These are phyloP conservation scores for Flexamia atlantica DNA, from an alignment of 2,888 invertebrate genomes.

Conservation along the genomic window DNA sequence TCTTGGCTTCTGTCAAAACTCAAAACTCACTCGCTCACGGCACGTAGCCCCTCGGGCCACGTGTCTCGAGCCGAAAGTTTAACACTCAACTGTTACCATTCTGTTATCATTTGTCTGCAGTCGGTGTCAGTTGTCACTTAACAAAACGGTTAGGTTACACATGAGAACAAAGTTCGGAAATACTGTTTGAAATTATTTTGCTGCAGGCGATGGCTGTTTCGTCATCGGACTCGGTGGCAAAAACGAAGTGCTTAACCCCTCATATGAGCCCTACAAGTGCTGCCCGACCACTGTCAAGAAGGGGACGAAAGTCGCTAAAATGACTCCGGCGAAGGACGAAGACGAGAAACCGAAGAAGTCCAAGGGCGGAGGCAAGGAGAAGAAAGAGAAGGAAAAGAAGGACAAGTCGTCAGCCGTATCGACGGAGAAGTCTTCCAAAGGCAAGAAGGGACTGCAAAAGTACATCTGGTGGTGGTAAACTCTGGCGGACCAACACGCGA, in stretches of 20 bases:
- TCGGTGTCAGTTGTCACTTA: conserved; percentile 44
- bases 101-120: conserved; percentile 52
- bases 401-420: conserved; percentile 63
- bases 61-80: conserved; percentile 39
- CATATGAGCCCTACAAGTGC: conserved; percentile 94
- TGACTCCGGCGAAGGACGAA: conserved; percentile 66
- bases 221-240: conserved; percentile 96
- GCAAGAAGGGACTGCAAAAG: conserved; percentile 91
- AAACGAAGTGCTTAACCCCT: conserved; percentile 84
- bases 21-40: conserved; percentile 17
- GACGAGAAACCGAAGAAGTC: conserved; percentile 48
- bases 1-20: conserved; percentile 35
- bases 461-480: conserved; percentile 87
- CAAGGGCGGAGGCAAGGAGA: conserved; percentile 54
- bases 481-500: not conserved
- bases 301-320: conserved; percentile 89
- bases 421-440: conserved; percentile 75
- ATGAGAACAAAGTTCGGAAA: conserved; percentile 52
- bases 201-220: conserved; percentile 98
- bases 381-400: conserved; percentile 64
- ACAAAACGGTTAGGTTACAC: conserved; percentile 36
- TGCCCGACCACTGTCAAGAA: conserved; percentile 91
- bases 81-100: not conserved
- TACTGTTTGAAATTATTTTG: conserved; percentile 69
- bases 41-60: not conserved